Evolutionary conservation across 1,140 invertebrate species (phyloP), one percentile per base, ranked within the genome.

Genomic region (Chironomus tepperi): DNA sequence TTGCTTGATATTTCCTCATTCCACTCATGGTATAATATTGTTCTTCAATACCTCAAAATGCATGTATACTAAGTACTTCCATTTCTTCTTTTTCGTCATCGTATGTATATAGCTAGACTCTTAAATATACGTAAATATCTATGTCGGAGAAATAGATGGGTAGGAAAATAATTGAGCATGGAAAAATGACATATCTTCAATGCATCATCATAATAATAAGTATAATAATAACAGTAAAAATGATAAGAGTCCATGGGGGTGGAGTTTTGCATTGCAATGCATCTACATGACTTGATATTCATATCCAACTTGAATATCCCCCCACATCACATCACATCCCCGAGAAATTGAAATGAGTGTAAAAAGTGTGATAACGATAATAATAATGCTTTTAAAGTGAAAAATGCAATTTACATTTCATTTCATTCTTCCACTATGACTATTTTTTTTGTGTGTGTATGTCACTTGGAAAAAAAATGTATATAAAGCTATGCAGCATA

Each of bases 291-390:
- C 24, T 34, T 34, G 24, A 34, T 34, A 34, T 34, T 34, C 24
- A 34, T 34, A 34, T 34, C 24, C 24, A 34, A n/a, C 5, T 34
- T 34, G 24, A 34, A 34, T 34, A 34, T 34, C 24, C 24, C 1
- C 24, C 24, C 24, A 5, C 24, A 34, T 5, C 24, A 34, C 24
- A 1, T 34, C 1, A 34, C 24, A n/a, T 34, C 24, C 24, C n/a
- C n/a, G 12, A 57, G 47, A 57, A 57, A 57, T 57, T 57, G 47
- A 57, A 57, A 57, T 57, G 47, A 57, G 47, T 57, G 47, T 57
- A 57, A 57, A 57, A 57, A 57, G 47, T 57, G 47, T 57, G 47
- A 57, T 57, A 57, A 57, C 47, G 47, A 57, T 57, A 57, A 57
- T 57, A 57, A 57, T 57, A 57, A 57, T 57, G 47, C 10, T 57